Base-by-base conservation (phyloP, 2,113 vertebrate genomes). In the Merops nubicus region DNA sequence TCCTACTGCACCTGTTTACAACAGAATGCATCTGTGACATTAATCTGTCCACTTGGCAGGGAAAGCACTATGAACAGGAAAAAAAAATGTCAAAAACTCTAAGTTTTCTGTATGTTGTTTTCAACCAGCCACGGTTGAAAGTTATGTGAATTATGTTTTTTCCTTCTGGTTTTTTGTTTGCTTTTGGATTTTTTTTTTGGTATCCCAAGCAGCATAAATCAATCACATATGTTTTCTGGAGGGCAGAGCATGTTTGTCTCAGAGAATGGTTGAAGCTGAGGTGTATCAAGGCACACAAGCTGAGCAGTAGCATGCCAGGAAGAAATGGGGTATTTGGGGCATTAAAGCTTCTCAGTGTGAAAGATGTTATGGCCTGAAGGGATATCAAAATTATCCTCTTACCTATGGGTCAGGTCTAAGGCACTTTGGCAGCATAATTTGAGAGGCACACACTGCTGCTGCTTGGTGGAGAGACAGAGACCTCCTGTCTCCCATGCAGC, bases 381-480 rank as follows among this genome's bases (percentile, higher is more conserved):
- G 43, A 25, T 15, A 6, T 23, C 68, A 87, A 34, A 85, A 73
- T 47, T 0, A 54, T 17, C n/a, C 76, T 67, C 63, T 60, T 59
- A 95, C 85, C 85, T 90, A 38, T 15, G 42, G 76, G 68, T 77
- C 78, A 88, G 67, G 88, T 83, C 86, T 63, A 65, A 84, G 51
- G 64, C 70, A 50, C 38, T 88, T 50, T 28, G 65, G 69, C 81
- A 85, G 57, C 48, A 8, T 21, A 38, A 5, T 83, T 85, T 70
- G 75, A 63, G 89, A 74, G 83, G 6, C 65, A n/a, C 19, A 42
- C 31, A 0, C 77, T 85, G 84, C 91, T 88, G 75, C 57, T 81
- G 40, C 85, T 69, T 56, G 50, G 47, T 86, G 67, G 67, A 36
- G 68, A 91, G 59, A 96, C 78, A 95, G 90, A 93, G 95, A 86